Base-by-base conservation (phyloP, 35 echinoderm and acorn worm genomes). In the Apostichopus parvimensis region DNA sequence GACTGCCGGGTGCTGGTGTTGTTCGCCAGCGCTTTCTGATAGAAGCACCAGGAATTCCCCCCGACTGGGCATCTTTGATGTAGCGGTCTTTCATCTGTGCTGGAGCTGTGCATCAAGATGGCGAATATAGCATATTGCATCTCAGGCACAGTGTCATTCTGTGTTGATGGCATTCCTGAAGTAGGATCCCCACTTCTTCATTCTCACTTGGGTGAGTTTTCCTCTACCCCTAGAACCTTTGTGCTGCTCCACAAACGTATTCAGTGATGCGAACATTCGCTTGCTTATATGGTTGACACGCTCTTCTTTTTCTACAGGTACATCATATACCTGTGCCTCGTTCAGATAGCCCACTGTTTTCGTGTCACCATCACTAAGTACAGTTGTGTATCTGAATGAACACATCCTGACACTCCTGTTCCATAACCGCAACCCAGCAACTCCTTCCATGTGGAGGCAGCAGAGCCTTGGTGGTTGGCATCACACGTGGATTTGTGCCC, bases 301-400 rank as follows among this genome's bases (percentile, higher is more conserved):
- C 59, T 86, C 56, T 11, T 86, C 56, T 11, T 45, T 55, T 8
- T 68, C 21, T 14, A 64, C 62, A 6, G 57, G 17, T 26, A 7
- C 57, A 6, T 87, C 84, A n/a, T 90, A 90, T 77, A 90, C 23
- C 13, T 77, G 73, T 3, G 8, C 20, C 34, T 73, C 88, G 77
- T 90, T 90, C 9, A 90, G 88, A 24, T 90, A 12, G 1, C 6
- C 6, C 53, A 90, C 88, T 76, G 88, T 90, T 56, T 90, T 77
- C 34, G 88, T 77, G 73, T 90, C 88, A 53, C 88, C 88, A 90
- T 90, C 88, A 76, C 53, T 55, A 10, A 77, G 73, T 15, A 90
- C 88, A 11, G 88, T 90, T 8, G 23, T 77, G 88, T 90, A 77
- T 7, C 72, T 11, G n/a, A 90, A 14, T 17, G 62, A 8, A 77